Base-by-base conservation (phyloP, 1,140 invertebrate genomes). In the Pachyrhynchus sulphureomaculatus region DNA sequence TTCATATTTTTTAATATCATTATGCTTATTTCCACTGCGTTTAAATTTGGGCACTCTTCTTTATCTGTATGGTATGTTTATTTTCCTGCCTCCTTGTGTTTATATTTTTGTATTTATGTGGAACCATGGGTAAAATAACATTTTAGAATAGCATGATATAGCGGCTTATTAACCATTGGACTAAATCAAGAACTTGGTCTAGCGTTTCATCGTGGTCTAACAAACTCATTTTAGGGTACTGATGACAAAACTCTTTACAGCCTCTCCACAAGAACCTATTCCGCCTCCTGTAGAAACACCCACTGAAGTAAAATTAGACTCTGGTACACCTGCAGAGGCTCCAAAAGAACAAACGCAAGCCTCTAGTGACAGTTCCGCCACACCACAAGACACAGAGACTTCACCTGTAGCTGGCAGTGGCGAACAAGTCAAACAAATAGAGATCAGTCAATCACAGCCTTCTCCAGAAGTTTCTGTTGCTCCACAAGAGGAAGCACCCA, bases 301-400 rank as follows among this genome's bases (percentile, higher is more conserved):
- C 4, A n/a, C 3, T 36, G 36, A 48, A 26, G 9, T 36, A 34
- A 17, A 33, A 39, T 32, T 41, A 51, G 55, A 62, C 34, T 36
- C 67, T 67, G 26, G 63, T 67, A 24, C n/a, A n/a, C 59, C 54
- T 15, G 67, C 63, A 26, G 64, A 65, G 33, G 26, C 12, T 10
- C 26, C 26, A 29, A 6, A 29, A 29, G 5, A 9, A 9, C 26
- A 29, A 29, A 29, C 8, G 12, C 26, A 6, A 9, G 26, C 12
- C 26, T 29, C 26, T 3, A 29, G 26, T 9, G 26, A 29, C 5
- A 6, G 2, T 29, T 9, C 6, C 1, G 12, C 5, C 26, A 29
- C 6, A 29, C 5, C 26, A 29, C 12, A 29, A 29, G 12, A 29
- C 26, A 29, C 26, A 29, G 26, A 29, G 26, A 10, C 26, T 2